Base-by-base conservation (phyloP, 64 coral and sea anemone species). In the Montipora foliosa region DNA sequence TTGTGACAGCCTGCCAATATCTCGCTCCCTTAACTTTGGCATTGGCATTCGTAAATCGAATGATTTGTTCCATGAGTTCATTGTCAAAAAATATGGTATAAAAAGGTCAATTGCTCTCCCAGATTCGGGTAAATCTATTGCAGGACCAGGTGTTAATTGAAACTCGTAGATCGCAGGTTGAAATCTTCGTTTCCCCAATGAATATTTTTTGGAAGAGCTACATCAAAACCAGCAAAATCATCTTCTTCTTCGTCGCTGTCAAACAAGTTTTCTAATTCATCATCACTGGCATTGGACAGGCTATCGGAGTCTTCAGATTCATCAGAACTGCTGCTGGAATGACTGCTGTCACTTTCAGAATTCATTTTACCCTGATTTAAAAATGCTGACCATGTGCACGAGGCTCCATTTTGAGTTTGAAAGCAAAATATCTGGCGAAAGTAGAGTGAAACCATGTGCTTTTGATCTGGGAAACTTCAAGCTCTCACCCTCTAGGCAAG, bases 61-160 rank as follows among this genome's bases (percentile, higher is more conserved):
- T 49, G 13, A 88, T 88, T 37, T 88, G 8, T 13, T 37, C 9
- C 4, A 76, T 57, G 2, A 76, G 21, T 75, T 75, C 47, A 3
- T 88, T 8, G 12, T 11, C 5, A 37, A 37, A 37, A 49, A 75
- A 73, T 46, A 51, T 0, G 74, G 17, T 10, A 24, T 12, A 6
- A 87, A 87, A 88, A 75, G 46, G 52, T 88, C 51, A 73, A 88
- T 12, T 50, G 69, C 85, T 20, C 10, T 88, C 9, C 47, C 85
- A 58, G 85, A 55, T 45, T 55, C 49, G 19, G 85, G 84, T 22
- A 72, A 74, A 57, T 75, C 37, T 55, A 55, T 55, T 0, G 52
- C 52, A 55, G 52, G 52, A 55, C 52, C 52, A 64, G 61, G 11
- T 15, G 61, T 64, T 64, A 64, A 12, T 64, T 15, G 61, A 64